A percentile compares a stretch with the other conserved stretches of the same genome.
phyloP scores from a whole-genome alignment of 2,888 invertebrate species.

The Ellobium chinense region DNA sequence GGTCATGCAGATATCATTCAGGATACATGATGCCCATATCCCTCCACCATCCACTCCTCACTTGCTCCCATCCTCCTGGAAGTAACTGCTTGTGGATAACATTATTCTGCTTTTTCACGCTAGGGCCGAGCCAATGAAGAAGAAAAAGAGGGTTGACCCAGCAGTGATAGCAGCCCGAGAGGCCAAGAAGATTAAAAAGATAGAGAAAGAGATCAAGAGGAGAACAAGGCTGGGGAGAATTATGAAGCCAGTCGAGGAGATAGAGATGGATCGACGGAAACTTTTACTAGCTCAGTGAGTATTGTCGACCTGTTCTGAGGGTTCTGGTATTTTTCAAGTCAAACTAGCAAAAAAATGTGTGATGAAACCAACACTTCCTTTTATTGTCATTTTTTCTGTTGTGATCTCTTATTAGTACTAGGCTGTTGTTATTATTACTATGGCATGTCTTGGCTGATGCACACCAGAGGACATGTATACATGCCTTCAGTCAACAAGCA shows the following conservation, averaged over 20 bases:
- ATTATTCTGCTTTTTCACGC: neutral
- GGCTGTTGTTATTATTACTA: neutral
- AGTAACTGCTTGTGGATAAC: neutral
- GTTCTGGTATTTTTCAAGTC: neutral
- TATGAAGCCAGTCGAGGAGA: slow-evolving; percentile 93
- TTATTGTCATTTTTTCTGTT: neutral
- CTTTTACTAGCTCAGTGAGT: slow-evolving; percentile 61
- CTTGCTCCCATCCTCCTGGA: too few relatives aligned
- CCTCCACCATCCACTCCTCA: too few relatives aligned
- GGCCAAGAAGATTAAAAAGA: slow-evolving; percentile 88
- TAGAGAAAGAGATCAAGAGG: slow-evolving; percentile 92
- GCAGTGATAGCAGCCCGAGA: slow-evolving; percentile 89
- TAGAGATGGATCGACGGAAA: slow-evolving; percentile 86
- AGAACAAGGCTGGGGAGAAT: slow-evolving; percentile 90
- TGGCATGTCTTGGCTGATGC: too few relatives aligned
- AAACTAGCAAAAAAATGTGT: neutral
- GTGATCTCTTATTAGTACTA: too few relatives aligned
- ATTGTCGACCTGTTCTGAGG: too few relatives aligned
- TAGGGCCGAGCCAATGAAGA: slow-evolving; percentile 86
- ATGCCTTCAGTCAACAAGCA: too few relatives aligned
- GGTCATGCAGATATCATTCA: too few relatives aligned
- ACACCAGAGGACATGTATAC: too few relatives aligned
- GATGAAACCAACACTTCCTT: neutral
- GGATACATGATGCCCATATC: too few relatives aligned
- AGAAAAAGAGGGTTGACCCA: slow-evolving; percentile 92